Evolutionary conservation across 2,888 invertebrate species (phyloP), one percentile per base, ranked within the genome.

Genomic region (Yponomeuta evonymella): DNA sequence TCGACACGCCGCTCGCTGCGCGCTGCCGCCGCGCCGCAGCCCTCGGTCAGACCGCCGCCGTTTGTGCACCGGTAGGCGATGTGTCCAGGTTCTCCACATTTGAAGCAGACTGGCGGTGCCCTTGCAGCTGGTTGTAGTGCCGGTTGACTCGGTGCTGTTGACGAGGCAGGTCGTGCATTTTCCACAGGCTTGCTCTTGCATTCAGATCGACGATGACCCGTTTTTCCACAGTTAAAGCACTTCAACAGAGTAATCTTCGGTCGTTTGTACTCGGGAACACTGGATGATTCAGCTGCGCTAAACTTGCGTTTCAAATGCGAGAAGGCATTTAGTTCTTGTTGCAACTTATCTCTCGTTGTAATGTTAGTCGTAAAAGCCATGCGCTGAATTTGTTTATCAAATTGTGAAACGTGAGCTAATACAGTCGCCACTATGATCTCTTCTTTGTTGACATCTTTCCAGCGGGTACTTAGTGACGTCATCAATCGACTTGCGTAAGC

Each of bases 381-480:
- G 23, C 23, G 23, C 23, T 23, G 23, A 23, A 23, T 23, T 23
- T 23, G 23, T 23, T 23, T 36, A 29, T 71, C 71, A 15, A 67
- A n/a, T 48, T 64, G 66, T 12, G 70, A 30, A 43, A 70, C 48
- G 30, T 71, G 71, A 15, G 71, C 69, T 12, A 71, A 12, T n/a
- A 70, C 71, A n/a, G 62, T 62, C 10, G 70, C 62, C 36, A 71
- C 63, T 43, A 62, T 62, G 1, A 70, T 70, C 66, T 71, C 67
- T 67, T 71, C 71, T 3, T 33, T 29, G 9, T 63, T 67, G 58
- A 70, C 66, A 69, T 70, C 30, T 43, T 71, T 70, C 70, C 70
- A 71, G 8, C 67, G 48, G 23, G 23, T 23, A 23, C 23, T 23
- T 23, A 23, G 23, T 23, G 23, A 23, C 23, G 23, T 23, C 23